Conservation (phyloP, 2,113 vertebrate genomes). For the Emydocephalus ijimae region DNA sequence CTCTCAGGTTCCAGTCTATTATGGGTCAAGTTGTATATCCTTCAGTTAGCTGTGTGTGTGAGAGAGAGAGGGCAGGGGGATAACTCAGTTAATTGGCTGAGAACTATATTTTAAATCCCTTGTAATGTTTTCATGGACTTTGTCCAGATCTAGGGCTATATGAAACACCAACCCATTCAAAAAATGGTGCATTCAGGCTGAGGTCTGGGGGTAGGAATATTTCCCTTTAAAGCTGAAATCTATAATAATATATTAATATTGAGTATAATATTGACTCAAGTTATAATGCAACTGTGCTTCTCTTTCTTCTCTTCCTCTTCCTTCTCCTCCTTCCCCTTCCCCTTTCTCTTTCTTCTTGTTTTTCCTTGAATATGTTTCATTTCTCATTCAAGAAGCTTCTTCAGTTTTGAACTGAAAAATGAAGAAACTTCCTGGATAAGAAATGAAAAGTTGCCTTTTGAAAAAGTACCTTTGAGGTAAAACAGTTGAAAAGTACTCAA, state of each 20-base stretch:
- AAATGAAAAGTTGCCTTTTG: background rate
- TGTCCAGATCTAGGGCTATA: background rate
- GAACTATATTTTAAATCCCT: background rate
- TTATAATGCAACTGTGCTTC: background rate
- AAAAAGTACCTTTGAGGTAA: background rate
- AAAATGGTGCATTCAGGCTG: background rate
- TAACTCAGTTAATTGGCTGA: background rate
- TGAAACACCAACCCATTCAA: background rate
- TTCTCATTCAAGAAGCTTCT: too few species aligned
- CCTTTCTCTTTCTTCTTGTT: background rate
- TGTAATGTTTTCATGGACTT: background rate
- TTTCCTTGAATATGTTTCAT: background rate
- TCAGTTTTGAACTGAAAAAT: background rate
- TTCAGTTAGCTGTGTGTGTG: background rate
- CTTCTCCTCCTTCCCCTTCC: too few species aligned
- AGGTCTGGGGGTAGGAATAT: background rate
- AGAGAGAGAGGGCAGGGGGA: background rate
- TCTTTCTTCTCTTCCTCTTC: too few species aligned
- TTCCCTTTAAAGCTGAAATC: background rate
- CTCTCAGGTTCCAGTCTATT: background rate
- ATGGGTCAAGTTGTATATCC: background rate
- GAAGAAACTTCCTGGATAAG: background rate
- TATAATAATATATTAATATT: too few species aligned
- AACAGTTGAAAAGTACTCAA: background rate
- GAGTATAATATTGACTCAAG: background rate